These are phyloP conservation scores for Dryobates pubescens DNA, from an alignment of 2,797 vertebrate genomes.

Conservation along the genomic window DNA sequence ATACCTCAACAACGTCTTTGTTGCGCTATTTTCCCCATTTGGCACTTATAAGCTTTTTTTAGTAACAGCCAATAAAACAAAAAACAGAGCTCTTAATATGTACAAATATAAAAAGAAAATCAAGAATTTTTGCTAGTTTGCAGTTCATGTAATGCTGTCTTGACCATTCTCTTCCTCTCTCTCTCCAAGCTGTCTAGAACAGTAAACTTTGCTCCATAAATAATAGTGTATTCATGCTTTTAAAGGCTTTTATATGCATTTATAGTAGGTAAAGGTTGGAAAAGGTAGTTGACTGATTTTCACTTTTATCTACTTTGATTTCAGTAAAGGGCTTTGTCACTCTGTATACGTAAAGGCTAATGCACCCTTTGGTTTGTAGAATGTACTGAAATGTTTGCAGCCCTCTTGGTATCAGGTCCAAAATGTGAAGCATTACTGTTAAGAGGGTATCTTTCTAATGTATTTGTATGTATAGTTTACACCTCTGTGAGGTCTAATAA, in stretches of 20 bases:
- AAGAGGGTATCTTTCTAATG: constrained; percentile 74
- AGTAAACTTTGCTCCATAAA: constrained; percentile 61
- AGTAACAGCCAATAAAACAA: constrained; percentile 52
- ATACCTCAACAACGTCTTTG: constrained; percentile 60
- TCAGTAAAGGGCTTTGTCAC: constrained; percentile 66
- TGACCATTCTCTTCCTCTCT: constrained; percentile 27
- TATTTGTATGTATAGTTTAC: constrained; percentile 77
- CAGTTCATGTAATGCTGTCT: constrained; percentile 47
- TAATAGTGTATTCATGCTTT: constrained; percentile 58
- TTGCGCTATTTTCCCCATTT: constrained; percentile 56
- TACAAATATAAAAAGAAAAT: constrained; percentile 36
- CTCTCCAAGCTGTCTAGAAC: constrained; percentile 47
- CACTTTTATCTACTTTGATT: constrained; percentile 62
- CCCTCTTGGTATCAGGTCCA: constrained; percentile 70
- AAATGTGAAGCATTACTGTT: constrained; percentile 70
- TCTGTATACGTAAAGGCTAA: constrained; percentile 60
- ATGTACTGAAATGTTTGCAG: constrained; percentile 75
- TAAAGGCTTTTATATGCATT: constrained; percentile 65
- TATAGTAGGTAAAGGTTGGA: constrained; percentile 55
- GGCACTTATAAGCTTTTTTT: constrained; percentile 52
- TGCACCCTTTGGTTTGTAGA: constrained; percentile 73
- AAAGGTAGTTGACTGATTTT: constrained; percentile 46
- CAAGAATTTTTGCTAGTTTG: constrained; percentile 52
- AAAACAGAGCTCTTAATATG: constrained; percentile 40
- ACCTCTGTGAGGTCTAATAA: constrained; percentile 78